Evolutionary conservation across 2,113 vertebrate species (phyloP), one percentile per base, ranked within the genome.

Genomic region (Nyctereutes procyonoides): DNA sequence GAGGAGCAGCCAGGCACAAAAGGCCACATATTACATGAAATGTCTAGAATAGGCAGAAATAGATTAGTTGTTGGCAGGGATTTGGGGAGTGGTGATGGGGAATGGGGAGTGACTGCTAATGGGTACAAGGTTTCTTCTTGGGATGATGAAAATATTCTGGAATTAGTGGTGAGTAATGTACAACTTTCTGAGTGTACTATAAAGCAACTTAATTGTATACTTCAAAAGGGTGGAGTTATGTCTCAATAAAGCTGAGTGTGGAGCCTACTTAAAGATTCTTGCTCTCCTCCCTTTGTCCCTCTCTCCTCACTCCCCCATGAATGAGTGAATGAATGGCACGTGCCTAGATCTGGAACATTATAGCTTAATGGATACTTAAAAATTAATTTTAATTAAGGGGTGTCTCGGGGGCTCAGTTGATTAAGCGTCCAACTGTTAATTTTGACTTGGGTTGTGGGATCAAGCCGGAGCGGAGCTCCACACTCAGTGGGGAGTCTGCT

Each of bases 161-260:
- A 96, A 96, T 77, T 71, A 88, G 79, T 38, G n/a, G 24, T 84
- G n/a, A 90, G 62, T 77, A 51, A 69, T 48, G n/a, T 24, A 35
- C 65, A 86, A 65, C 74, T 94, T 53, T 38, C 4, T 94, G 71
- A 96, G 38, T 43, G 15, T 43, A 79, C n/a, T 85, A 30, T 90
- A 30, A 89, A 76, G 65, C 16, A 55, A 11, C 26, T 74, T 86
- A 63, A 77, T 15, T 84, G 35, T 53, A 74, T 35, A 76, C 51
- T 84, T 88, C 60, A 38, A 69, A 79, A 90, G 86, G n/a, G 20
- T 60, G 43, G 53, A 71, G 55, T 88, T 65, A 32, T 51, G 82
- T 74, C 56, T 82, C 69, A 88, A 48, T 82, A 88, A 96, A 94
- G 55, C 22, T n/a, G 16, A 16, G 32, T 2, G 8, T 69, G 16